Conservation (phyloP, 2,888 invertebrate genomes). For the Epicampocera succincta region DNA sequence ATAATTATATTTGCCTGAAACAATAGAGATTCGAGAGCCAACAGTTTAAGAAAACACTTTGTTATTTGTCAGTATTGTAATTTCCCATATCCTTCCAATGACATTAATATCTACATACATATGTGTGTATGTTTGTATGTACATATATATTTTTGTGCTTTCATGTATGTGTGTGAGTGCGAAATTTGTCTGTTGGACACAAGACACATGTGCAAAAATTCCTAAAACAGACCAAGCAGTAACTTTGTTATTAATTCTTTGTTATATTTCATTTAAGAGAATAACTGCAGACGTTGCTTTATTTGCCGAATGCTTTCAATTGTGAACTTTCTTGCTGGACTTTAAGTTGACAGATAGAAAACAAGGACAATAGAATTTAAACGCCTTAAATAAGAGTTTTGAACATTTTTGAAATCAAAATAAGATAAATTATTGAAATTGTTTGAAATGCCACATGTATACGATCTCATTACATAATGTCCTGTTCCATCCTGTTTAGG, state of each 20-base stretch:
- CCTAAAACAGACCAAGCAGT: neutral
- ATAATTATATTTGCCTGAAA: conserved; percentile 29
- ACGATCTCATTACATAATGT: too few species aligned
- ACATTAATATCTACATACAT: too few species aligned
- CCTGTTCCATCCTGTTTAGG: too few species aligned
- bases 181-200: neutral
- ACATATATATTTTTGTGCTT: neutral
- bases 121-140: neutral
- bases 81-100: neutral
- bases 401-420: too few species aligned
- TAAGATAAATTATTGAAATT: too few species aligned
- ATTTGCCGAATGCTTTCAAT: neutral
- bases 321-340: too few species aligned
- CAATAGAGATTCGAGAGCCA: neutral
- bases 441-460: too few species aligned
- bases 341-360: too few species aligned
- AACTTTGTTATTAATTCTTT: conserved; percentile 10
- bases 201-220: neutral
- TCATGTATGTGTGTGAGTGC: neutral
- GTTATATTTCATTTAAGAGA: neutral
- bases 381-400: too few species aligned
- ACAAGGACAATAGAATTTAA: too few species aligned
- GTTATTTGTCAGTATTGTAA: neutral
- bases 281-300: neutral
- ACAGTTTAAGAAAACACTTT: conserved; percentile 9